These are phyloP conservation scores for Drosophila histrio DNA, from an alignment of 2,888 invertebrate species.

Conservation along the genomic window DNA sequence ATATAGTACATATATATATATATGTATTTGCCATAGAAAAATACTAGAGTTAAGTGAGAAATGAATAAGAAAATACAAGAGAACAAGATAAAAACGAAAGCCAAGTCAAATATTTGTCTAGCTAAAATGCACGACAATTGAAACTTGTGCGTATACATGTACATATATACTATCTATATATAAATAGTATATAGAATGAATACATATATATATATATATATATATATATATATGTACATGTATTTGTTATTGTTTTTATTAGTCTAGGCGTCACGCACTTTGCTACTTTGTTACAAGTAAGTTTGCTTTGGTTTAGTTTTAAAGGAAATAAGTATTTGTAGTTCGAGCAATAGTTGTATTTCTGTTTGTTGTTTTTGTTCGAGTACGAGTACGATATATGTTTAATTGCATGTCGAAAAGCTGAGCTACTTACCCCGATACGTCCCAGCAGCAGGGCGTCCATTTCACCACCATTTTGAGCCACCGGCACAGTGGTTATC, in stretches of 20 bases:
- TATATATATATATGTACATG: neutral
- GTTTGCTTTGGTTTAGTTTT: slow-evolving; percentile 23
- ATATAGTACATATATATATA: neutral
- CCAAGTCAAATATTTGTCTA: slow-evolving; percentile 69
- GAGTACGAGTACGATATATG: neutral
- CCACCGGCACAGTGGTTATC: slow-evolving; percentile 82
- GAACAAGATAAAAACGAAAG: slow-evolving; percentile 35
- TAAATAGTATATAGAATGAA: slow-evolving; percentile 3
- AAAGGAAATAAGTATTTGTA: slow-evolving; percentile 29
- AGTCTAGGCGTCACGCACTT: slow-evolving; percentile 63
- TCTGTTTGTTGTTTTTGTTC: slow-evolving; percentile 9
- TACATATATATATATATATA: slow-evolving; percentile 4
- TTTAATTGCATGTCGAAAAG: slow-evolving; percentile 1
- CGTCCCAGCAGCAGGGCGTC: slow-evolving; percentile 91
- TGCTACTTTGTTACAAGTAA: slow-evolving; percentile 62
- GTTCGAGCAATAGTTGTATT: slow-evolving; percentile 3
- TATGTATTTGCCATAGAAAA: slow-evolving; percentile 25
- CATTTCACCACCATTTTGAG: slow-evolving; percentile 89
- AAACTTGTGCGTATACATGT: slow-evolving; percentile 25
- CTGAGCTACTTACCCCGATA: slow-evolving; percentile 88
- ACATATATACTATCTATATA: slow-evolving; percentile 7
- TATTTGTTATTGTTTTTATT: neutral
- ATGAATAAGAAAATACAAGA: slow-evolving; percentile 28
- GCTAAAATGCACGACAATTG: slow-evolving; percentile 68
- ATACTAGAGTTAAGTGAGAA: slow-evolving; percentile 45